Percentiles rank a stretch among this genome's conserved stretches.
These are phyloP conservation scores for Tringa solitaria DNA, from an alignment of 2,113 vertebrate species.

Conservation along the genomic window DNA sequence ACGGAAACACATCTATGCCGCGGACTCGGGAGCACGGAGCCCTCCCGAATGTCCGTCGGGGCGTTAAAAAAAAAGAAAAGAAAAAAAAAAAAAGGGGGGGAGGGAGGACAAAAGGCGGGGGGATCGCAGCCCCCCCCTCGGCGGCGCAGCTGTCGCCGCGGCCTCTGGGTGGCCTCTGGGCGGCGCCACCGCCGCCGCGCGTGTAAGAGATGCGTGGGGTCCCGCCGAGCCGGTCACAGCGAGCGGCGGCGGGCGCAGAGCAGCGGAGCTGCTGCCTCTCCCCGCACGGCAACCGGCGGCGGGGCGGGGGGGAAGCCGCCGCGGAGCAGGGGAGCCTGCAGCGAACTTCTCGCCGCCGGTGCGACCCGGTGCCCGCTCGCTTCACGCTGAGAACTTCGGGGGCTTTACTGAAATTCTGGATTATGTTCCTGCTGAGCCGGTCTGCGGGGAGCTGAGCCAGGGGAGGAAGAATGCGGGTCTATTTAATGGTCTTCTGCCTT, in stretches of 20 bases:
- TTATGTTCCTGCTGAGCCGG: conserved; percentile 50
- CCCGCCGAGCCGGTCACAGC: neutral
- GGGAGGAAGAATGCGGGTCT: conserved; percentile 66
- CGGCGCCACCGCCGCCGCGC: neutral
- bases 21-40: neutral
- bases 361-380: neutral
- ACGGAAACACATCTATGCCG: neutral
- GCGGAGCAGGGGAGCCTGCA: neutral
- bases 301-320: neutral
- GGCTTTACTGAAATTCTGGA: conserved; percentile 14
- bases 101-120: neutral
- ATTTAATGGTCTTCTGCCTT: conserved; percentile 59
- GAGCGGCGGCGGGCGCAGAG: neutral
- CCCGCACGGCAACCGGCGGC: neutral
- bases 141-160: neutral
- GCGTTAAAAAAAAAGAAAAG: neutral
- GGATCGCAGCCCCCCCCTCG: neutral
- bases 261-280: neutral
- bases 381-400: neutral
- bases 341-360: neutral
- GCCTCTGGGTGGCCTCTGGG: conserved; percentile 43
- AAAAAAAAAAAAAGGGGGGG: no score
- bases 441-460: conserved; percentile 45
- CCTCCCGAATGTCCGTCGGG: neutral
- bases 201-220: neutral